Percentiles rank a stretch among this genome's conserved stretches.
Evolutionary conservation across 2,888 invertebrate genomes (phyloP).

Genomic region (Entomobrya multifasciata): DNA sequence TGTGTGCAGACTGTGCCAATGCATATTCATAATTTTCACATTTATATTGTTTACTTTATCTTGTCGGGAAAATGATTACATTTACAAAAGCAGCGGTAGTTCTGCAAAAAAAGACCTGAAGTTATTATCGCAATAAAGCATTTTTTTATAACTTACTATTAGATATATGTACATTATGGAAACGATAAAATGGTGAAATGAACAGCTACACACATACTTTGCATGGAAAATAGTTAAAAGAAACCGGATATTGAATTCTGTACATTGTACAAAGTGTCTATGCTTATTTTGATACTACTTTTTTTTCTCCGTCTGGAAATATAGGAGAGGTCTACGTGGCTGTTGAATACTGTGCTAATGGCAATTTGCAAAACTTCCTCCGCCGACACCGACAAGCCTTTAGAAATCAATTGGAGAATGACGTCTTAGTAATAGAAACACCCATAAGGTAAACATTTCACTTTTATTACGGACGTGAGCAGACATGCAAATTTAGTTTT

Average conservation of each 20-base stretch:
- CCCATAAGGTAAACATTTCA: slow-evolving; percentile 66
- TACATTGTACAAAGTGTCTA: too few species aligned
- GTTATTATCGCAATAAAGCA: neutral
- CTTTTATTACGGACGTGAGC: too few species aligned
- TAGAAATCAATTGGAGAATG: slow-evolving; percentile 71
- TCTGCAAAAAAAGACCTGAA: too few species aligned
- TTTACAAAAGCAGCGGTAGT: neutral
- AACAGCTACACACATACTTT: neutral
- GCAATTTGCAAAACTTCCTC: slow-evolving; percentile 73
- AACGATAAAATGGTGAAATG: too few species aligned
- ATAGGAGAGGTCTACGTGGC: slow-evolving; percentile 73
- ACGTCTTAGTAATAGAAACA: slow-evolving; percentile 70
- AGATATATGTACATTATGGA: too few species aligned
- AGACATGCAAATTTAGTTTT: too few species aligned
- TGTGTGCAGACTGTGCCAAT: too few species aligned
- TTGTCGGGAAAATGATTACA: neutral
- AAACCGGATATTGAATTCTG: slow-evolving; percentile 63
- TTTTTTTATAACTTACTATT: neutral
- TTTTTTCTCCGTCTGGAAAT: neutral
- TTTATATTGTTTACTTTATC: neutral
- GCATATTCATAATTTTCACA: too few species aligned
- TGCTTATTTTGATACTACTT: slow-evolving; percentile 25
- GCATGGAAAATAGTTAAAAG: neutral
- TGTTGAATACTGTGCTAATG: slow-evolving; percentile 74
- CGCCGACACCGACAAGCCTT: slow-evolving; percentile 68